Percentiles rank a stretch among this genome's conserved stretches.
phyloP scores from a whole-genome alignment of 2,113 vertebrate species.

The Leptobrachium ailaonicum region DNA sequence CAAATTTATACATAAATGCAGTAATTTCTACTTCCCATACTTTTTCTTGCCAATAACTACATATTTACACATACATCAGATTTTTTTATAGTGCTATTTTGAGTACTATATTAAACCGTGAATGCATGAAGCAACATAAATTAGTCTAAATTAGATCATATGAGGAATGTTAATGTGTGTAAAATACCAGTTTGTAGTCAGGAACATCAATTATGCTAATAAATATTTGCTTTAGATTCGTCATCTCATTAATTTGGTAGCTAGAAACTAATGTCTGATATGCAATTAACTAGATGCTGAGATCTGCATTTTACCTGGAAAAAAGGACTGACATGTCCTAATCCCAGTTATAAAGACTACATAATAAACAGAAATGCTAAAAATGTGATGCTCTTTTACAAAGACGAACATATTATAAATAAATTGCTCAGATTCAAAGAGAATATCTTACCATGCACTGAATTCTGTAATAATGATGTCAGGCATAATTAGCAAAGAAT shows the following conservation, averaged over 20 bases:
- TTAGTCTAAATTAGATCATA: not conserved
- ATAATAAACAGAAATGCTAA: not conserved
- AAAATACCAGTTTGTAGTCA: constrained; percentile 11
- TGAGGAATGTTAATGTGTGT: not conserved
- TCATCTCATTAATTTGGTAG: constrained; percentile 14
- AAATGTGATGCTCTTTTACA: constrained; percentile 9
- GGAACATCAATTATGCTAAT: constrained; percentile 15
- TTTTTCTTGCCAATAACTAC: too few relatives aligned
- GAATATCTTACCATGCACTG: not conserved
- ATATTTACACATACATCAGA: too few relatives aligned
- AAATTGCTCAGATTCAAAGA: constrained; percentile 3
- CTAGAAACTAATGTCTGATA: constrained; percentile 33
- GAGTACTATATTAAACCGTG: not conserved
- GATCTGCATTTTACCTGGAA: constrained; percentile 32
- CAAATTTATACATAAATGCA: too few relatives aligned
- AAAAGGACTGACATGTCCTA: not conserved
- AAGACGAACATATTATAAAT: not conserved
- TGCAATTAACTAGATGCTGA: constrained; percentile 26
- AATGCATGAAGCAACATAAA: too few relatives aligned
- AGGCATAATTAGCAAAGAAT: not conserved
- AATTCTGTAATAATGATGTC: not conserved
- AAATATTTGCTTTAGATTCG: constrained; percentile 45
- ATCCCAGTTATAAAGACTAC: not conserved
- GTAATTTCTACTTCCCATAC: too few relatives aligned
- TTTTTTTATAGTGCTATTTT: not conserved